phyloP scores from a whole-genome alignment of 2,797 vertebrate genomes.

The Argyrosomus regius region DNA sequence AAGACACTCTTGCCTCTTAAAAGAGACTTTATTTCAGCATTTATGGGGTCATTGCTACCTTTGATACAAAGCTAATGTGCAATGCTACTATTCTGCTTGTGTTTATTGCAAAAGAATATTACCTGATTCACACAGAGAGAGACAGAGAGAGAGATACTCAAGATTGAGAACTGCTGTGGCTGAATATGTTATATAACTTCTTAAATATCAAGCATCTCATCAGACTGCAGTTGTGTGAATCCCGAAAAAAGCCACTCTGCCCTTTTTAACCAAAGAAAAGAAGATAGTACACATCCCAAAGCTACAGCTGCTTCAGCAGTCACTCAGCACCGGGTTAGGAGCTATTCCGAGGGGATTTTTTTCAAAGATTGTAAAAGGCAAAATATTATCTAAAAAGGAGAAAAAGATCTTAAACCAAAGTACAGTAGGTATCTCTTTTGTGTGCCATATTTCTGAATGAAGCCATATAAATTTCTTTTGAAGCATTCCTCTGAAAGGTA shows the following conservation, averaged over 20 bases:
- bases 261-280: constrained; percentile 65
- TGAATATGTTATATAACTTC: constrained; percentile 39
- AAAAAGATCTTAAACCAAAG: not conserved
- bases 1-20: not conserved
- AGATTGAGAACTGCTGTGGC: not conserved
- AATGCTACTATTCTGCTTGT: not conserved
- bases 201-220: constrained; percentile 69
- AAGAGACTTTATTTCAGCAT: not conserved
- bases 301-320: constrained; percentile 15
- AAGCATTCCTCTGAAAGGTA: not conserved
- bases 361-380: not conserved
- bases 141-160: too few relatives aligned
- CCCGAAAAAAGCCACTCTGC: constrained; percentile 55
- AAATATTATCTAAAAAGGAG: constrained; percentile 1
- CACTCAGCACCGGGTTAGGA: constrained; percentile 20
- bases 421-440: not conserved
- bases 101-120: not conserved
- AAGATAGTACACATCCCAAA: constrained; percentile 31
- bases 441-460: not conserved
- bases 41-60: not conserved
- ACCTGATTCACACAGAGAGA: not conserved
- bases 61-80: not conserved
- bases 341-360: constrained; percentile 19
- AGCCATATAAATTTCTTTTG: not conserved
- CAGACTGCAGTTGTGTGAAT: constrained; percentile 51